Conservation (phyloP, 2,113 vertebrate species). For the Picathartes gymnocephalus region DNA sequence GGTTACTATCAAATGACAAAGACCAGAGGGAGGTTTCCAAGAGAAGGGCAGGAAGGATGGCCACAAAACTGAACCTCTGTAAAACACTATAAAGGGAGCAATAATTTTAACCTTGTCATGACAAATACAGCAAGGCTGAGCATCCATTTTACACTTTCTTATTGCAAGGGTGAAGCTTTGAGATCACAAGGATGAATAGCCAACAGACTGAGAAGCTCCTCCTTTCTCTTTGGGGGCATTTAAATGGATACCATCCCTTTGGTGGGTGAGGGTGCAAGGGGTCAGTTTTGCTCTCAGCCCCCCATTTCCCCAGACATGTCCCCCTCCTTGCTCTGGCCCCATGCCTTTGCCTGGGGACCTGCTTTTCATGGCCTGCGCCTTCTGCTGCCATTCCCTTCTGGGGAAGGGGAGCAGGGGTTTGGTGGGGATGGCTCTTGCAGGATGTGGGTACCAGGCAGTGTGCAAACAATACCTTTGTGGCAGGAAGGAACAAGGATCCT, state of each 20-base stretch:
- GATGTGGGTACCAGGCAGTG: fast-evolving
- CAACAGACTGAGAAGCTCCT: background rate
- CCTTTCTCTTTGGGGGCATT: background rate
- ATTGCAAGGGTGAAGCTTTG: slow-evolving; percentile 40
- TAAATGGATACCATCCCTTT: background rate
- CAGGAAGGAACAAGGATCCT: background rate
- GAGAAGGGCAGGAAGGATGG: background rate
- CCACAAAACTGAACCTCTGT: background rate
- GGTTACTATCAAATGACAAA: slow-evolving; percentile 38
- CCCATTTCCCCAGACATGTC: fast-evolving
- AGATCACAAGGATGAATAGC: background rate
- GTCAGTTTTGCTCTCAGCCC: background rate
- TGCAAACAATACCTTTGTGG: background rate
- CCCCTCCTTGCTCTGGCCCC: background rate
- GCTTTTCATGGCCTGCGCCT: background rate
- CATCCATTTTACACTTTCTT: background rate
- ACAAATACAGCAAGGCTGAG: background rate
- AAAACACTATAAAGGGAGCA: background rate
- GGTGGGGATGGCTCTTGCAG: background rate
- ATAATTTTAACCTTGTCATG: background rate
- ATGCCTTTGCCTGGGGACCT: fast-evolving
- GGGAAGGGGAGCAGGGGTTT: fast-evolving
- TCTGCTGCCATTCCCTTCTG: background rate
- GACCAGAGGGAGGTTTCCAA: background rate
- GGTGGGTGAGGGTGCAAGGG: background rate